These are phyloP conservation scores for Cantharis rustica DNA, from an alignment of 2,888 invertebrate species.

Conservation along the genomic window DNA sequence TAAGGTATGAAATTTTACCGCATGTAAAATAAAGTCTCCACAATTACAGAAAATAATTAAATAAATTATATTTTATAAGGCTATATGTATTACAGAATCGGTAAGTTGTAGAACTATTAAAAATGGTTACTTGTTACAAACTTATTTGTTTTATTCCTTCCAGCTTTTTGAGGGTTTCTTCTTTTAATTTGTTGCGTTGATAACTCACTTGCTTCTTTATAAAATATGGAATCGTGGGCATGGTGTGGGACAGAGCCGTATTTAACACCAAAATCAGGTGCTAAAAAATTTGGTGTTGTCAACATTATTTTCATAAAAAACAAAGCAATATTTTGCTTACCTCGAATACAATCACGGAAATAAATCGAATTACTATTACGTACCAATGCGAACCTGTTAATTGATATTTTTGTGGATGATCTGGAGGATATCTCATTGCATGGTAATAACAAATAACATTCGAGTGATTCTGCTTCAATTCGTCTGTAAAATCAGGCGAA, in stretches of 20 bases:
- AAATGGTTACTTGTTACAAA: neutral
- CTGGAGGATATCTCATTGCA: conserved; percentile 50
- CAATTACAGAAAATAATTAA: neutral
- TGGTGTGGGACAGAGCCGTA: conserved; percentile 5
- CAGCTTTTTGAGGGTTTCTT: neutral
- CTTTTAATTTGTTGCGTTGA: neutral
- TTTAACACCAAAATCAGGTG: neutral
- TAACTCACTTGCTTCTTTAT: neutral
- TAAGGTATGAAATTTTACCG: neutral
- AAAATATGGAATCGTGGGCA: neutral
- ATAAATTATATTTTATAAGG: neutral
- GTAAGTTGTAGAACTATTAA: neutral
- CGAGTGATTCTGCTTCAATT: neutral
- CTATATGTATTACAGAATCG: neutral
- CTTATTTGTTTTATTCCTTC: neutral
- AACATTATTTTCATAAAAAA: neutral
- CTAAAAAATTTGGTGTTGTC: conserved; percentile 3
- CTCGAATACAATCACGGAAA: conserved; percentile 66
- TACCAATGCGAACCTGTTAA: conserved; percentile 61
- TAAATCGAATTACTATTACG: conserved; percentile 61
- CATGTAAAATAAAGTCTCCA: neutral
- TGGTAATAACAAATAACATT: conserved; percentile 51
- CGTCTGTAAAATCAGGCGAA: neutral
- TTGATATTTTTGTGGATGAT: conserved; percentile 45
- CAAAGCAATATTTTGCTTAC: conserved; percentile 46